Conservation (phyloP, 64 coral and sea anemone genomes). For the Pocillopora damicornis region DNA sequence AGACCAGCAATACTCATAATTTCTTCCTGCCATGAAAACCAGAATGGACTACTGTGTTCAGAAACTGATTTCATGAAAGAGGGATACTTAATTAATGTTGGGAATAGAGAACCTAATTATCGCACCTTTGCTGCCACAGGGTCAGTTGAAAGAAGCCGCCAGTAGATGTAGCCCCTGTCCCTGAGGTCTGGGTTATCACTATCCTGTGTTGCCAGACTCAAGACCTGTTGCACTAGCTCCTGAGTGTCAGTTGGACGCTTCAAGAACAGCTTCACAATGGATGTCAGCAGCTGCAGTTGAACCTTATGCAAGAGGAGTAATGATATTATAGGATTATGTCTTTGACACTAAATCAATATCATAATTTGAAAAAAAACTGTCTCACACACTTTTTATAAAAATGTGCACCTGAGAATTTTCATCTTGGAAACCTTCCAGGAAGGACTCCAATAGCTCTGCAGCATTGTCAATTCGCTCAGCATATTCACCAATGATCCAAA, state of each 20-base stretch:
- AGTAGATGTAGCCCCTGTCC: conserved; percentile 98
- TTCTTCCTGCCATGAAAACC: too few species aligned
- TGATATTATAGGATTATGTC: background rate
- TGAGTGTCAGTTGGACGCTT: conserved; percentile 98
- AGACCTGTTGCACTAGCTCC: conserved; percentile 94
- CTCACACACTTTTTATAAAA: background rate
- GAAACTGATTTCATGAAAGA: too few species aligned
- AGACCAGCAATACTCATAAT: too few species aligned
- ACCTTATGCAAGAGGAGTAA: conserved; percentile 44
- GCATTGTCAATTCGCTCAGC: conserved; percentile 99
- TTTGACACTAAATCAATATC: background rate
- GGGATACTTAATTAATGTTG: background rate
- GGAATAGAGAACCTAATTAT: background rate
- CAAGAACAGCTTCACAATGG: conserved; percentile 96
- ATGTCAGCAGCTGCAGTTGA: conserved; percentile 92
- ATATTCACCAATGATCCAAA: conserved; percentile 99
- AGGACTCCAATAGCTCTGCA: conserved; percentile 91
- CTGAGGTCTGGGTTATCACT: conserved; percentile 96
- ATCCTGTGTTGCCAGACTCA: conserved; percentile 95
- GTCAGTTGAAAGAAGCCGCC: conserved; percentile 93
- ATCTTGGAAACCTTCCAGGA: conserved; percentile 99
- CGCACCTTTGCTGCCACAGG: conserved; percentile 95
- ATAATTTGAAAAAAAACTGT: background rate
- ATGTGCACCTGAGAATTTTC: conserved; percentile 87
- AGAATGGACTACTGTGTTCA: too few species aligned